Base-by-base conservation (phyloP, 2,888 invertebrate genomes). In the Liodrosophila aerea region DNA sequence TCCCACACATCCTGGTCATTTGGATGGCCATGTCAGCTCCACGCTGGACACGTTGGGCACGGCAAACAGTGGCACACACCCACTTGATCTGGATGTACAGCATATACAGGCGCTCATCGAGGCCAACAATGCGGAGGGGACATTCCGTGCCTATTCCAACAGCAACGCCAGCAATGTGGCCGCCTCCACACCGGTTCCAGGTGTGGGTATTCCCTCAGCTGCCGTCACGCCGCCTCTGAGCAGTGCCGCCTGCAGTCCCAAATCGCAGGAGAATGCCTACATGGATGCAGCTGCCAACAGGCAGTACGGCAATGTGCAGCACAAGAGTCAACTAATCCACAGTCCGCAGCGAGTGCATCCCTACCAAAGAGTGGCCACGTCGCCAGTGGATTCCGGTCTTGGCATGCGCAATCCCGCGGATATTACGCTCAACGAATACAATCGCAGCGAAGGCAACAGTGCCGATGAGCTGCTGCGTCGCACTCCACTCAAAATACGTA, bases 401-500 rank as follows among this genome's bases (percentile, higher is more conserved):
- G 66, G 58, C n/a, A 63, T 88, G 41, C 88, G 89, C 18, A 89
- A 85, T 76, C 87, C 88, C 27, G 88, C 85, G 2, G 89, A 90
- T 58, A 89, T 90, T 71, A 90, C 89, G 7, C 76, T 90, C 36
- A 90, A 90, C 58, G 89, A 90, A 67, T 90, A 89, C 68, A 89
- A 90, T 60, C 87, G 89, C 29, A 80, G 83, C 34, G 80, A 84
- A 31, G 83, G 75, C 53, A 82, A 62, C 56, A 77, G 82, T 50
- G 80, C 87, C 9, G 88, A 88, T 27, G 89, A 87, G 52, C 67
- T 87, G 61, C 59, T 90, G 51, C 80, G 89, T 9, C 85, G 88
- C 18, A 84, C 87, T 1, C 87, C 88, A 7, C 73, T 87, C n/a
- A 89, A 89, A 58, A 86, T 89, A 31, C 82, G 88, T 4, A 63